Evolutionary conservation across 1,140 invertebrate genomes (phyloP), one percentile per base, ranked within the genome.

Genomic region (Drosophila ambigua): DNA sequence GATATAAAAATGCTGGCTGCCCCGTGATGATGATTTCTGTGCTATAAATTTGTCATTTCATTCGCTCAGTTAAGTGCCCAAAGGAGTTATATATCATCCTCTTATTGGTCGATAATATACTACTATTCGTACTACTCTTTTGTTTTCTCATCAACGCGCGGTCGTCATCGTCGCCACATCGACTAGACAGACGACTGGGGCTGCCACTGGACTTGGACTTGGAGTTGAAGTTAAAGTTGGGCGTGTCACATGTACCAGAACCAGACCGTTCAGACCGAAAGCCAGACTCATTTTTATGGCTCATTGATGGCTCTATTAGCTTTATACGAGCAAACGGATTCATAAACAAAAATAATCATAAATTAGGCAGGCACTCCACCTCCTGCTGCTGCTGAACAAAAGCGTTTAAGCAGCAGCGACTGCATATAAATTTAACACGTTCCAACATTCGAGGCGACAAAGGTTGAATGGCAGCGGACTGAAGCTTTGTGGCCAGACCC

Each of bases 311-410:
- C 79, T 82, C 83, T 82, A 88, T 87, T 88, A 87, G 79, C 75
- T 72, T 87, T 87, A 88, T 87, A 82, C 66, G 78, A 75, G 59
- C 66, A 44, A 78, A 88, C 65, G 83, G 69, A 82, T 85, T 78
- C 71, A 87, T 87, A 87, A 87, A 66, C 79, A 73, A 82, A 82
- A 79, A 88, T 87, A 79, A 79, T 82, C 83, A 88, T 88, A 87
- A 87, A 79, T 87, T 88, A 82, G 66, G 35, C 31, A 39, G 63
- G 44, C 31, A 73, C 63, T 73, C 57, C 49, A 35, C 63, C 44
- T 13, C 23, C 39, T 49, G 4, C 35, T 39, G 4, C 28, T 31
- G 28, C 28, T 15, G 20, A 59, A 72, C 66, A 64, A 79, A 80
- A 64, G 53, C 68, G 31, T 48, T 16, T 51, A 50, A 62, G 65